Evolutionary conservation across 2,888 invertebrate genomes (phyloP).

Genomic region (Acanthacorydalis orientalis): DNA sequence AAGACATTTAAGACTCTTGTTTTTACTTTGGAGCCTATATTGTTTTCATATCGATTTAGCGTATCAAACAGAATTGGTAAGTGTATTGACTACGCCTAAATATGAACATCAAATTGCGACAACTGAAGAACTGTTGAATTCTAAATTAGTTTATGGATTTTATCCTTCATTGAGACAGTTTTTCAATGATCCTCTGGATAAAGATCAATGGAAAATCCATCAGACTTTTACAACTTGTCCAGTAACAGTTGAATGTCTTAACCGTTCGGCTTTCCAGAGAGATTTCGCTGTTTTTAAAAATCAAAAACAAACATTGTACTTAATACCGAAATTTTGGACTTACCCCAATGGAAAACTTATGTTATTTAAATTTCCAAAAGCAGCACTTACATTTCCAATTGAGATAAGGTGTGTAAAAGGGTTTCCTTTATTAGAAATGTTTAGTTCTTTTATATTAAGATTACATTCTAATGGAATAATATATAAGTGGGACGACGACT

Average conservation of each 20-base stretch:
- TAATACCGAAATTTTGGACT: too few relatives aligned
- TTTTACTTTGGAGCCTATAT: constrained; percentile 32
- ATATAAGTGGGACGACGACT: background rate
- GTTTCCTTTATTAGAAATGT: background rate
- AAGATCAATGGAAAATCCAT: too few relatives aligned
- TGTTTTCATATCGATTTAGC: constrained; percentile 32
- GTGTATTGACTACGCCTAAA: constrained; percentile 34
- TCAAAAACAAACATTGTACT: background rate
- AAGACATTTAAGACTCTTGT: constrained; percentile 32
- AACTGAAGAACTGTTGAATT: constrained; percentile 30
- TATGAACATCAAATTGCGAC: constrained; percentile 34
- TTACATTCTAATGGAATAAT: background rate
- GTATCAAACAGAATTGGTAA: constrained; percentile 39
- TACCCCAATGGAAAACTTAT: too few relatives aligned
- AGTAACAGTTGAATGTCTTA: constrained; percentile 11
- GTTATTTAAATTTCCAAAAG: too few relatives aligned
- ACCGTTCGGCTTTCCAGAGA: constrained; percentile 10
- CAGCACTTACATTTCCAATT: too few relatives aligned
- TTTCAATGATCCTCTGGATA: constrained; percentile 6
- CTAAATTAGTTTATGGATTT: constrained; percentile 28
- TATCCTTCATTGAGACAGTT: constrained; percentile 7
- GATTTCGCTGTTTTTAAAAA: constrained; percentile 12
- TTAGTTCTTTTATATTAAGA: background rate
- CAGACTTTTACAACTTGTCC: constrained; percentile 8
- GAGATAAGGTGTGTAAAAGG: background rate